A percentile compares a stretch with the other conserved stretches of the same genome.
Conservation (phyloP, 2,797 vertebrate genomes). For the Sebastes trivittatus region DNA sequence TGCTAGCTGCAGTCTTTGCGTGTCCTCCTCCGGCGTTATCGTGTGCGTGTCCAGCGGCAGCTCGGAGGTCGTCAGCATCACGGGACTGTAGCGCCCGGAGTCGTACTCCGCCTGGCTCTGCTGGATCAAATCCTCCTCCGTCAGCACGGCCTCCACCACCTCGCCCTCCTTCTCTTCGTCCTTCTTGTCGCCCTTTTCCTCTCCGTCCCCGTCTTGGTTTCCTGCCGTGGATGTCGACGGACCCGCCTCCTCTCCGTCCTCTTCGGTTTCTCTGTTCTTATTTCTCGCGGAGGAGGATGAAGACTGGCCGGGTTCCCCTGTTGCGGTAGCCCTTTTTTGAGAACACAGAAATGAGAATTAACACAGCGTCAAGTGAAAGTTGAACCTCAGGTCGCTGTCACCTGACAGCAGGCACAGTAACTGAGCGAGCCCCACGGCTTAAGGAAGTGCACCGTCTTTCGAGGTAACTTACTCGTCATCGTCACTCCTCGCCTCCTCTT, state of each 20-base stretch:
- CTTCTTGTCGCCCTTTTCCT: conserved; percentile 52
- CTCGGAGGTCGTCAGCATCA: conserved; percentile 87
- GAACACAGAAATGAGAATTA: not conserved
- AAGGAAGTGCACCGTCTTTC: not conserved
- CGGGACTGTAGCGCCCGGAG: conserved; percentile 92
- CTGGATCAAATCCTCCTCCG: conserved; percentile 97
- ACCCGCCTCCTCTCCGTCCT: conserved; percentile 23
- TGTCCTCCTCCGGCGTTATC: conserved; percentile 89
- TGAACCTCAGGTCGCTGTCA: not conserved
- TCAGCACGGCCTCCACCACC: conserved; percentile 90
- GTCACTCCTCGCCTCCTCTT: conserved; percentile 82
- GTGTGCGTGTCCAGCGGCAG: conserved; percentile 93
- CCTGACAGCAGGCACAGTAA: not conserved
- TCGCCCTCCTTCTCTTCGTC: conserved; percentile 74
- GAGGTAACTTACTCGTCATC: conserved; percentile 76
- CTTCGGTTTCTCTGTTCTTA: conserved; percentile 1
- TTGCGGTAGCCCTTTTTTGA: not conserved
- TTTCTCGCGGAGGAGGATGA: conserved; percentile 41
- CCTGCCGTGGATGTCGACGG: conserved; percentile 57
- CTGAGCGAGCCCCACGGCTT: not conserved
- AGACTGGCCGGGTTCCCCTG: conserved; percentile 35
- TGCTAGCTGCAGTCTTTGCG: conserved; percentile 87
- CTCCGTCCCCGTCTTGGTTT: conserved; percentile 39
- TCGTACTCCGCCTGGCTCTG: conserved; percentile 97
- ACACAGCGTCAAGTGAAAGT: not conserved